Evolutionary conservation across 1,140 invertebrate species (phyloP).

Genomic region (Drosophila sp.): DNA sequence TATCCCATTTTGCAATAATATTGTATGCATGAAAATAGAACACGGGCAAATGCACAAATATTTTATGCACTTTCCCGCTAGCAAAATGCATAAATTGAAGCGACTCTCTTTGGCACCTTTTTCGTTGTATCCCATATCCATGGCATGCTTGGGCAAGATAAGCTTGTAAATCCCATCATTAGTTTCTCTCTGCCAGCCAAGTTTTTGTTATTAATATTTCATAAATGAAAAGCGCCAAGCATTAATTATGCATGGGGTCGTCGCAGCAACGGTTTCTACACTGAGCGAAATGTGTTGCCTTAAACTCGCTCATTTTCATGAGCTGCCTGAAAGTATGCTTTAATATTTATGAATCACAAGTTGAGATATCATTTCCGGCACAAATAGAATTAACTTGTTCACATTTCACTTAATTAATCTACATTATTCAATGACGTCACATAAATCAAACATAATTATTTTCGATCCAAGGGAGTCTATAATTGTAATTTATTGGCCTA

Average conservation of each 20-base stretch:
- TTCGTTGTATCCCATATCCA: conserved; percentile 24
- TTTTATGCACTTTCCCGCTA: conserved; percentile 53
- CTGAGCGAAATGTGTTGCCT: conserved; percentile 16
- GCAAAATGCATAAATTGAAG: conserved; percentile 32
- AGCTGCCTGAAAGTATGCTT: conserved; percentile 52
- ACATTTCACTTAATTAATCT: conserved; percentile 3
- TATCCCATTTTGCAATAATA: background rate
- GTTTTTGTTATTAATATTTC: conserved; percentile 52
- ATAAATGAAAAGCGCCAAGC: conserved; percentile 45
- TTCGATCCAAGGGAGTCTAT: background rate
- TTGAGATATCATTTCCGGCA: background rate
- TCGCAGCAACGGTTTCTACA: conserved; percentile 27
- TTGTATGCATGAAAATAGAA: conserved; percentile 47
- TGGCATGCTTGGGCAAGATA: conserved; percentile 44
- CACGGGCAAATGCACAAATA: conserved; percentile 41
- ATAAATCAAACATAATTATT: conserved; percentile 3
- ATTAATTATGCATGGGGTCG: conserved; percentile 49
- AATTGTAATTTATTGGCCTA: background rate
- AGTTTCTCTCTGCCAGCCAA: conserved; percentile 37
- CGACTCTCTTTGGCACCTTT: conserved; percentile 20
- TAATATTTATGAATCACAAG: background rate
- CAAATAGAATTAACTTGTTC: background rate
- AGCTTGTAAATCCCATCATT: conserved; percentile 53
- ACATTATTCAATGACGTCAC: background rate
- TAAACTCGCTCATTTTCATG: conserved; percentile 19